Evolutionary conservation across 2,113 vertebrate species (phyloP), one percentile per base, ranked within the genome.

Genomic region (Chitala chitala): DNA sequence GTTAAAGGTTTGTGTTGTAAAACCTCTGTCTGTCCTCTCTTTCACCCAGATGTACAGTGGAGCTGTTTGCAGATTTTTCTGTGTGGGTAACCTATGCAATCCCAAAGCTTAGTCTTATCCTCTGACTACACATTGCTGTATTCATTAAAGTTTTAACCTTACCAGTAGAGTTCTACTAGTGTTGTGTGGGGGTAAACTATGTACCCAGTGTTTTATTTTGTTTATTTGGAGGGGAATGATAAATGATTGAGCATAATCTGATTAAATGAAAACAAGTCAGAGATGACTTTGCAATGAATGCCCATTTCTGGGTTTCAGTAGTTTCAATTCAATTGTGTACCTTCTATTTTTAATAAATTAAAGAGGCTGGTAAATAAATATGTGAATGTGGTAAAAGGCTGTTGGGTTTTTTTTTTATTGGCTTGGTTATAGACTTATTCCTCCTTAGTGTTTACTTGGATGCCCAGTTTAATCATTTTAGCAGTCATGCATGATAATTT

Each of bases 61-160:
- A 72, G 66, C 76, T 79, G 73, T 76, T 82, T 81, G 83, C 82
- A 83, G 77, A 79, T 84, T 77, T 46, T 38, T 74, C 59, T 78
- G 76, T 78, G 82, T 86, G 78, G 84, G 76, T 84, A 76, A 87
- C 83, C 85, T 90, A 87, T 90, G 85, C 90, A 90, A 87, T 80
- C 76, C 74, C 78, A 82, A 76, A 68, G 79, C 78, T 84, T 80
- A 78, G 73, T 71, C 64, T 72, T 80, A 50, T 74, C 70, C 74
- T 81, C 78, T 78, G 77, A 80, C 76, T 75, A 72, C 77, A 50
- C 76, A 78, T 77, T 76, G 80, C 76, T 83, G 79, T 81, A 66
- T 78, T 69, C 72, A 80, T 79, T 82, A 81, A 78, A 73, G 71
- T 76, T 78, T 73, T 81, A 71, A 81, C 77, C 78, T 84, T 81